phyloP scores from a whole-genome alignment of 2,113 vertebrate genomes.

The Hydropotes inermis region DNA sequence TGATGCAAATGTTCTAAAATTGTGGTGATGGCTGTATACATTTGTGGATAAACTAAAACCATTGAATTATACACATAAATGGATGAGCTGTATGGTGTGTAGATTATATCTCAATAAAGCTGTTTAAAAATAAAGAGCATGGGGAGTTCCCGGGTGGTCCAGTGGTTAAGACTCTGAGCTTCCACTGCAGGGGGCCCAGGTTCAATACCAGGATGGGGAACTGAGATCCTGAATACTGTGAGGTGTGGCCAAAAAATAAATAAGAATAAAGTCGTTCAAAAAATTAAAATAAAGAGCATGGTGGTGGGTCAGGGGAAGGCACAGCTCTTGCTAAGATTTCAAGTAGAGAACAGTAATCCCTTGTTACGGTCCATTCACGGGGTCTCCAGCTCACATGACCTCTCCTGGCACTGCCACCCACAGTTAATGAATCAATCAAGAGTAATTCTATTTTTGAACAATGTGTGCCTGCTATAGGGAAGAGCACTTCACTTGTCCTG shows the following conservation, averaged over 20 bases:
- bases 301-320: not conserved
- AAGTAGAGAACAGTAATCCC: not conserved
- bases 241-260: not conserved
- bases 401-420: not conserved
- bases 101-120: not conserved
- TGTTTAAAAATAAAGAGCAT: not conserved
- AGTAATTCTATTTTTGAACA: not conserved
- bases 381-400: not conserved
- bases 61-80: not conserved
- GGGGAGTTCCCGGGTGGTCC: not conserved
- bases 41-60: not conserved
- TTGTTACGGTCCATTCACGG: fast-evolving
- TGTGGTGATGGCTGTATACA: too few relatives aligned
- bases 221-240: not conserved
- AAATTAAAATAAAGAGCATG: not conserved
- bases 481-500: not conserved
- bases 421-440: not conserved
- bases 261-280: not conserved
- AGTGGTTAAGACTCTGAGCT: not conserved
- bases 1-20: not conserved
- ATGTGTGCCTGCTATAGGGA: not conserved
- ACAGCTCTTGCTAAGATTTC: not conserved
- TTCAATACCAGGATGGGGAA: not conserved
- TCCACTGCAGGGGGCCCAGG: not conserved
- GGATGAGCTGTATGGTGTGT: not conserved